These are phyloP conservation scores for Cyphomyrus discorhynchus DNA, from an alignment of 2,113 vertebrate genomes.

Conservation along the genomic window DNA sequence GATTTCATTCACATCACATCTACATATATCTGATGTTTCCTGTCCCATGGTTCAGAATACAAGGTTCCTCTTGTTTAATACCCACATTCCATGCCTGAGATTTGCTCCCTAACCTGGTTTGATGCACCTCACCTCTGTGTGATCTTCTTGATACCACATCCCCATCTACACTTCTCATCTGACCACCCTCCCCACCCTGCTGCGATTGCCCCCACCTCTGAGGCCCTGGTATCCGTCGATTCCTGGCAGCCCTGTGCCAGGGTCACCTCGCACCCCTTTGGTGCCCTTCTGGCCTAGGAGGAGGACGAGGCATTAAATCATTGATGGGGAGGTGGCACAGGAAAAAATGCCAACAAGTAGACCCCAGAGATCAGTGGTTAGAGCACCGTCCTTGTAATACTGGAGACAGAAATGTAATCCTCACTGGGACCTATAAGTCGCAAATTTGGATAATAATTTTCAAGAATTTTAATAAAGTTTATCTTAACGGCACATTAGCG, in stretches of 20 bases:
- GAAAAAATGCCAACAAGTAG: neutral
- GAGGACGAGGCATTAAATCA: neutral
- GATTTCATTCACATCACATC: neutral
- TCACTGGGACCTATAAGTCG: neutral
- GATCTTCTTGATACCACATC: neutral
- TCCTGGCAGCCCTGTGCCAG: slow-evolving; percentile 45
- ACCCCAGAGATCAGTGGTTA: neutral
- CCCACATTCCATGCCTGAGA: neutral
- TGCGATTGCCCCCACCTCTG: slow-evolving; percentile 36
- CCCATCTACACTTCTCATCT: neutral
- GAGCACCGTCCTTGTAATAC: neutral
- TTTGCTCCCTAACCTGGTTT: neutral
- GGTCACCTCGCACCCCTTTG: slow-evolving; percentile 47
- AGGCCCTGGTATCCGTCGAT: slow-evolving; percentile 51
- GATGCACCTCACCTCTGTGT: neutral
- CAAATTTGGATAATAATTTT: neutral
- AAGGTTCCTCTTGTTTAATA: neutral
- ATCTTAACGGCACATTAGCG: neutral
- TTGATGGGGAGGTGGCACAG: neutral
- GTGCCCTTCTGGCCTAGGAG: slow-evolving; percentile 52
- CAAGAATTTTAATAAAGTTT: neutral
- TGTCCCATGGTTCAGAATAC: neutral
- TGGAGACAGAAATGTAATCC: neutral
- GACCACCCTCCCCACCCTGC: too few relatives aligned
- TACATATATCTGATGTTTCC: neutral